Evolutionary conservation across 1,140 invertebrate species (phyloP), one percentile per base, ranked within the genome.

Genomic region (Plectrocnemia conspersa): DNA sequence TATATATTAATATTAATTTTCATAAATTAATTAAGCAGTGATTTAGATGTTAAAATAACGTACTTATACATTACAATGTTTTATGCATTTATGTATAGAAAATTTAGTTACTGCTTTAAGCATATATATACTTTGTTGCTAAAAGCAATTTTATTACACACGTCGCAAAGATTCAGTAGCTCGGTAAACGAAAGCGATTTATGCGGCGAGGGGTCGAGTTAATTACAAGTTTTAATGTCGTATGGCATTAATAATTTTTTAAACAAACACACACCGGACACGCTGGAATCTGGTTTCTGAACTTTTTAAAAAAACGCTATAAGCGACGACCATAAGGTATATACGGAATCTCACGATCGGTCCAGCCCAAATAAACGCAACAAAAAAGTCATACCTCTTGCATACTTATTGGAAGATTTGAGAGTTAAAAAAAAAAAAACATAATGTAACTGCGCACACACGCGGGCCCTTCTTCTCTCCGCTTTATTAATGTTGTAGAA

Each of bases 401-500:
- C 35, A 38, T 38, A 15, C 35, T 38, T 38, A 38, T 13, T 13
- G 18, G 29, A 25, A 23, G 25, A 41, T 6, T 36, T 36, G 5
- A 42, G 25, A 42, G 25, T 24, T 2, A 21, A 9, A 42, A 24
- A 42, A 24, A 42, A 42, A 42, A 42, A n/a, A 24, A 42, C 25
- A 7, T 35, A 13, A 15, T 35, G 32, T n/a, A n/a, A n/a, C n/a
- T n/a, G n/a, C n/a, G n/a, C n/a, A n/a, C 36, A 50, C 21, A 50
- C 47, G 32, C 47, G 21, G 47, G 47, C 40, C 40, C 47, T 50
- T n/a, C n/a, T n/a, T n/a, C n/a, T n/a, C n/a, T n/a, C n/a, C n/a
- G n/a, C n/a, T n/a, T n/a, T 50, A 50, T 50, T 50, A 50, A 50
- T 50, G 47, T 50, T 50, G 38, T 35, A 10, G 47, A 50, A 35